These are phyloP conservation scores for Dicroscelio sp. DNA, from an alignment of 2,888 invertebrate species.

Conservation along the genomic window DNA sequence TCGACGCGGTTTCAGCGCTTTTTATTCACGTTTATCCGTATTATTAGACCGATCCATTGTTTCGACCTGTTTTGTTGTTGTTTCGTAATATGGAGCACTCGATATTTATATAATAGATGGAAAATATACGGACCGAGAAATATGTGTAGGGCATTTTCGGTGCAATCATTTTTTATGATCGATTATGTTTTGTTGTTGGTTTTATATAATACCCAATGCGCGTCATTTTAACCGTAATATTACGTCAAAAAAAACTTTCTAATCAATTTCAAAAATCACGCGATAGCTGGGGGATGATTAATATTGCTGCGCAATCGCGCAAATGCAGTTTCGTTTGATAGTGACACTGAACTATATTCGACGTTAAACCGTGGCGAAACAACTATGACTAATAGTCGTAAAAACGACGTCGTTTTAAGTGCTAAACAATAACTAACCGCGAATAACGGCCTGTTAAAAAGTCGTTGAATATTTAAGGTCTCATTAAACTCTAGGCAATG, in stretches of 20 bases:
- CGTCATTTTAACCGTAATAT: background rate
- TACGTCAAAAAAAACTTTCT: background rate
- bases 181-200: background rate
- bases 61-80: conserved; percentile 32
- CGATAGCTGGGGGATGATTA: too few species aligned
- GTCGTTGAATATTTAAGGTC: conserved; percentile 3
- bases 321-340: conserved; percentile 23
- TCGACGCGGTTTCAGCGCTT: background rate
- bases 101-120: conserved; percentile 43
- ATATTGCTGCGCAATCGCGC: too few species aligned
- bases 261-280: background rate
- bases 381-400: conserved; percentile 60
- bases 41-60: conserved; percentile 51
- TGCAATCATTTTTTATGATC: conserved; percentile 53
- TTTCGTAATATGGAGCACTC: background rate
- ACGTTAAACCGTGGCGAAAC: conserved; percentile 39
- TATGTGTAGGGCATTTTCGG: conserved; percentile 22
- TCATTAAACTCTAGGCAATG: background rate
- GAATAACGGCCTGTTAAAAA: conserved; percentile 51
- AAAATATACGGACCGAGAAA: conserved; percentile 11
- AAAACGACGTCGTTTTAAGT: conserved; percentile 47
- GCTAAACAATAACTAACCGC: conserved; percentile 55
- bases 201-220: conserved; percentile 29
- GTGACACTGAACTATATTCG: conserved; percentile 73
- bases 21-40: background rate